Conservation (phyloP, 2,888 invertebrate species). For the Elysia crispata region DNA sequence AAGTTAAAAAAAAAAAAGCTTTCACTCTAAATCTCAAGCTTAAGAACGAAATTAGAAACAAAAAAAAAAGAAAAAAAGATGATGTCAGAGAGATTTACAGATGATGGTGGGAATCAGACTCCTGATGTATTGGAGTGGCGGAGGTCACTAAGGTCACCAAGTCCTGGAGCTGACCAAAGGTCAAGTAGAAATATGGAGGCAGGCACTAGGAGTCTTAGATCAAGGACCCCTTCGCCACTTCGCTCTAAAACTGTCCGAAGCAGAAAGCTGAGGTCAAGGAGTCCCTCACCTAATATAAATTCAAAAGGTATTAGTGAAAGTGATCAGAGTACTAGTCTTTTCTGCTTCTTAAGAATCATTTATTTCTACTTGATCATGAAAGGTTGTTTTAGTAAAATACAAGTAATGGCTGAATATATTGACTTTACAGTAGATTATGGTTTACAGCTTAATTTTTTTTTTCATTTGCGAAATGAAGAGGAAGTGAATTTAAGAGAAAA, state of each 20-base stretch:
- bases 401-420: too few species aligned
- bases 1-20: too few species aligned
- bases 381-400: too few species aligned
- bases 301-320: constrained; percentile 51
- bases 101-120: constrained; percentile 62
- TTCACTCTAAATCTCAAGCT: too few species aligned
- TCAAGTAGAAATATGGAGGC: constrained; percentile 48
- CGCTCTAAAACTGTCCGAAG: constrained; percentile 50
- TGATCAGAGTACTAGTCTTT: too few species aligned
- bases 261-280: constrained; percentile 43
- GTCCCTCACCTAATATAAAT: constrained; percentile 50
- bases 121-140: constrained; percentile 69
- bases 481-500: too few species aligned
- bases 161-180: constrained; percentile 48
- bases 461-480: too few species aligned
- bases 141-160: constrained; percentile 62
- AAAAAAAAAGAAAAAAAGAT: background rate
- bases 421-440: too few species aligned
- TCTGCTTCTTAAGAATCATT: too few species aligned
- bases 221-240: constrained; percentile 64
- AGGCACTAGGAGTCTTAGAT: constrained; percentile 54
- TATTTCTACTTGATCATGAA: too few species aligned
- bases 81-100: constrained; percentile 56
- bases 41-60: too few species aligned
- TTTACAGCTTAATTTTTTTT: too few species aligned